Evolutionary conservation across 2,113 vertebrate genomes (phyloP).

Genomic region (Rynchops niger): DNA sequence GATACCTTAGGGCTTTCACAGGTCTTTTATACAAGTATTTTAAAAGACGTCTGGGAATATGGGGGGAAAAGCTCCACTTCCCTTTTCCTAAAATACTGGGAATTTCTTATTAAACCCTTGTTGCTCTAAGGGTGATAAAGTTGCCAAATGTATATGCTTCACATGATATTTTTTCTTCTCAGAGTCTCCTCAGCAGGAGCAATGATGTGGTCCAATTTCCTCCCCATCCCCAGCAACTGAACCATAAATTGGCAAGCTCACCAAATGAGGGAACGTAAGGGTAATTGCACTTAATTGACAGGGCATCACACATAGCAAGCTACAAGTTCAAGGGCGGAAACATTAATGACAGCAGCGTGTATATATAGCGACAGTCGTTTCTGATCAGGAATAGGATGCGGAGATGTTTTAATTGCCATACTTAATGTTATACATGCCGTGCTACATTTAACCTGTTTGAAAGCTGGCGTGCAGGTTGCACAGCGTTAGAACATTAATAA

Average conservation of each 20-base stretch:
- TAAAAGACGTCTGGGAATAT: background rate
- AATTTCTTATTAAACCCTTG: background rate
- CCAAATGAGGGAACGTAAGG: background rate
- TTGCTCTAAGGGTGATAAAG: background rate
- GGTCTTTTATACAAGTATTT: background rate
- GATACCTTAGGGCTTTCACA: background rate
- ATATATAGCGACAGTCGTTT: background rate
- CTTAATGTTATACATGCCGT: background rate
- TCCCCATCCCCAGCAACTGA: background rate
- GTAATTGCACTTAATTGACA: constrained; percentile 26
- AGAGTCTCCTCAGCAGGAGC: background rate
- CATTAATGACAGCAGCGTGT: background rate
- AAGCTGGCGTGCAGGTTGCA: background rate
- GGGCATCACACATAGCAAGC: background rate
- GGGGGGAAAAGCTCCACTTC: fast-evolving
- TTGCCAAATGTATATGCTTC: background rate
- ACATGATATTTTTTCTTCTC: background rate
- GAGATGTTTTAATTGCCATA: constrained; percentile 1
- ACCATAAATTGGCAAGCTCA: background rate
- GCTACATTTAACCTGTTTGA: constrained; percentile 42
- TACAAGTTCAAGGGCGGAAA: background rate
- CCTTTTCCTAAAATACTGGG: background rate
- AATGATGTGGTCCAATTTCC: background rate
- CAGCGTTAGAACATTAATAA: constrained; percentile 3
- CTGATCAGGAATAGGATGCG: background rate